Evolutionary conservation across 2,888 invertebrate species (phyloP).

Genomic region (Aquatica leii): DNA sequence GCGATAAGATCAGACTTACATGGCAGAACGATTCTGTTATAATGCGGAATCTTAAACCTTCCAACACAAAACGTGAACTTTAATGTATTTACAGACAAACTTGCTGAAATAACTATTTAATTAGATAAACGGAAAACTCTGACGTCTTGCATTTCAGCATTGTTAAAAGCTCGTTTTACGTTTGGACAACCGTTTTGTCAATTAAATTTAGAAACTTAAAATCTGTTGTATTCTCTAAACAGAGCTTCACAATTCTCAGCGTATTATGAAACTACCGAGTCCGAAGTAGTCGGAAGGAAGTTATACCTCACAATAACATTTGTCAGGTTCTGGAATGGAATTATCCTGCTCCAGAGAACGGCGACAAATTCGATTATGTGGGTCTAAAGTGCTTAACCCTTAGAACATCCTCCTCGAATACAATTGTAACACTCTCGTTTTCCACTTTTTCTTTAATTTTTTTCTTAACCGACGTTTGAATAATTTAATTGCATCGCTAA

Average conservation of each 20-base stretch:
- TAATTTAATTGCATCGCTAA: not conserved
- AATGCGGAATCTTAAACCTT: conserved; percentile 19
- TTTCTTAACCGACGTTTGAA: not conserved
- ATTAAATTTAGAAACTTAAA: conserved; percentile 17
- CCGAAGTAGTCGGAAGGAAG: conserved; percentile 31
- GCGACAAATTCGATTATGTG: conserved; percentile 31
- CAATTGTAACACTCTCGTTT: conserved; percentile 3
- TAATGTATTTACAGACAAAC: conserved; percentile 9
- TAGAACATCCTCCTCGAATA: conserved; percentile 17
- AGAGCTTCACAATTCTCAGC: conserved; percentile 18
- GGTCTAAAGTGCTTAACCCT: conserved; percentile 27
- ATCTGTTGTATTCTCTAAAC: conserved; percentile 13
- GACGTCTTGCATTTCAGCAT: too few relatives aligned
- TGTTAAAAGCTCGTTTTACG: too few relatives aligned
- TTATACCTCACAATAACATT: conserved; percentile 32
- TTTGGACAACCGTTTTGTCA: too few relatives aligned
- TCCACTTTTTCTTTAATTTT: conserved; percentile 6
- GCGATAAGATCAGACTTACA: conserved; percentile 53
- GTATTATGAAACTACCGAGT: conserved; percentile 28
- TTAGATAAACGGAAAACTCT: too few relatives aligned
- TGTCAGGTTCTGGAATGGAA: conserved; percentile 28
- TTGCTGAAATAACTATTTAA: conserved; percentile 13
- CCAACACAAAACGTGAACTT: conserved; percentile 13
- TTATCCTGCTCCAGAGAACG: conserved; percentile 28
- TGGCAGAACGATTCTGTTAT: conserved; percentile 47